A percentile compares a stretch with the other conserved stretches of the same genome.
These are phyloP conservation scores for Psophia crepitans DNA, from an alignment of 2,113 vertebrate genomes.

Conservation along the genomic window DNA sequence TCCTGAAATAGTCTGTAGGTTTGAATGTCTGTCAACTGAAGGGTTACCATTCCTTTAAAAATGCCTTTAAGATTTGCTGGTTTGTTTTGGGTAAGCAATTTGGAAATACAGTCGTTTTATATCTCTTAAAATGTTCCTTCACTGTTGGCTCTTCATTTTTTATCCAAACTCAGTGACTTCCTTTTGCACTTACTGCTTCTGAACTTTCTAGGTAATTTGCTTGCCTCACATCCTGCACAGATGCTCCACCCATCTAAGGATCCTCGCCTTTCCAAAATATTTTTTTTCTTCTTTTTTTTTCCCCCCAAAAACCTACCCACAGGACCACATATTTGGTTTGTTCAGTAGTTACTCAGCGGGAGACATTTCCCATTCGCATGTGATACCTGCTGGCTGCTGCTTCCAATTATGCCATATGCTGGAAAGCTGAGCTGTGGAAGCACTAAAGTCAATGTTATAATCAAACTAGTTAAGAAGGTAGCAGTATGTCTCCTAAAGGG, in stretches of 20 bases:
- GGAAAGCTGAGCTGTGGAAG: constrained; percentile 57
- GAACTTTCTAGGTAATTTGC: constrained; percentile 33
- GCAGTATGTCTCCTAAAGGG: constrained; percentile 28
- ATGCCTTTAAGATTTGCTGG: neutral
- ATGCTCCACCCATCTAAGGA: neutral
- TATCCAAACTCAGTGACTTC: neutral
- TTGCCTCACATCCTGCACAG: neutral
- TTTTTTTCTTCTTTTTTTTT: neutral
- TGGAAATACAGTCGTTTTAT: neutral
- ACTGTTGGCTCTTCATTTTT: constrained; percentile 1
- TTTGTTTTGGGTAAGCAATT: neutral
- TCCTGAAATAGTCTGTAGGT: neutral
- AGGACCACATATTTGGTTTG: constrained; percentile 48
- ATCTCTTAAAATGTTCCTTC: neutral
- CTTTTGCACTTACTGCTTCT: neutral
- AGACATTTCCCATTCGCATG: constrained; percentile 46
- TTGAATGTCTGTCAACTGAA: neutral
- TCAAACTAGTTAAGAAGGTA: constrained; percentile 65
- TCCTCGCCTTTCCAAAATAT: constrained; percentile 39
- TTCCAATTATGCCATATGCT: constrained; percentile 72
- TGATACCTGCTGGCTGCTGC: constrained; percentile 68
- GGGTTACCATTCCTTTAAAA: neutral
- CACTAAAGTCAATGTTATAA: constrained; percentile 61
- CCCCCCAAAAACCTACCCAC: neutral
- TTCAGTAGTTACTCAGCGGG: constrained; percentile 59